A percentile compares a stretch with the other conserved stretches of the same genome.
phyloP scores from a whole-genome alignment of 2,113 vertebrate species.

The Paramormyrops kingsleyae region DNA sequence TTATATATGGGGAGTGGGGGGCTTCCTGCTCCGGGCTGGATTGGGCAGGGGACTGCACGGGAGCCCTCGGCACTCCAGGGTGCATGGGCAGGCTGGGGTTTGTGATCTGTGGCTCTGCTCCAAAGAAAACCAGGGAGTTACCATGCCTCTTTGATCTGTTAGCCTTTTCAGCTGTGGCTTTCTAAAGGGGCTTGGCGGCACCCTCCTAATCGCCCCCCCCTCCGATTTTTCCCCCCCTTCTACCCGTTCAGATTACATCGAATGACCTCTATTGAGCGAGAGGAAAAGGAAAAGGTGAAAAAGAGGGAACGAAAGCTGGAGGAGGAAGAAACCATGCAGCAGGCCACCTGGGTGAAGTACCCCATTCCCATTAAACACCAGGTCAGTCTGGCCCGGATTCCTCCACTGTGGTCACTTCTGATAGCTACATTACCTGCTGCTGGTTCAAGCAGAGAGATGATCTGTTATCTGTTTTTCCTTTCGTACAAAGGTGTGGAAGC shows the following conservation, averaged over 20 bases:
- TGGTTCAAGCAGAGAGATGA: not conserved
- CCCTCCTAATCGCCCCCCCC: not conserved
- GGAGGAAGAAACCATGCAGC: slow-evolving; percentile 92
- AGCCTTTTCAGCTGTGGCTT: slow-evolving; percentile 12
- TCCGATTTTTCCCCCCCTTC: not conserved
- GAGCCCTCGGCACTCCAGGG: not conserved
- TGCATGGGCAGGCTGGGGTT: slow-evolving; percentile 21
- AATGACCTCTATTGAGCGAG: slow-evolving; percentile 94
- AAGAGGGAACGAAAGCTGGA: slow-evolving; percentile 92
- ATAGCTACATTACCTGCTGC: not conserved
- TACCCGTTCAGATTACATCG: slow-evolving; percentile 76
- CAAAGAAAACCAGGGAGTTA: slow-evolving; percentile 34
- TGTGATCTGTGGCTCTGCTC: slow-evolving; percentile 27
- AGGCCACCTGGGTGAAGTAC: slow-evolving; percentile 95
- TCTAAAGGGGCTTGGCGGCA: not conserved
- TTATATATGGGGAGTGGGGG: not conserved
- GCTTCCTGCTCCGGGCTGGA: slow-evolving; percentile 23
- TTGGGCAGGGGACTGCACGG: not conserved
- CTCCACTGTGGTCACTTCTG: not conserved
- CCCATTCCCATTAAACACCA: slow-evolving; percentile 94
- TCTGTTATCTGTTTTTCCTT: not conserved
- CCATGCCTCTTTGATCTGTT: slow-evolving; percentile 31
- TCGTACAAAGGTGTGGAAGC: slow-evolving; percentile 88
- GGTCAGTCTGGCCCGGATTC: not conserved
- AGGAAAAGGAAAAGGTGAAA: slow-evolving; percentile 94